Base-by-base conservation (phyloP, 2,797 vertebrate genomes). In the Gadopsis bispinosus region DNA sequence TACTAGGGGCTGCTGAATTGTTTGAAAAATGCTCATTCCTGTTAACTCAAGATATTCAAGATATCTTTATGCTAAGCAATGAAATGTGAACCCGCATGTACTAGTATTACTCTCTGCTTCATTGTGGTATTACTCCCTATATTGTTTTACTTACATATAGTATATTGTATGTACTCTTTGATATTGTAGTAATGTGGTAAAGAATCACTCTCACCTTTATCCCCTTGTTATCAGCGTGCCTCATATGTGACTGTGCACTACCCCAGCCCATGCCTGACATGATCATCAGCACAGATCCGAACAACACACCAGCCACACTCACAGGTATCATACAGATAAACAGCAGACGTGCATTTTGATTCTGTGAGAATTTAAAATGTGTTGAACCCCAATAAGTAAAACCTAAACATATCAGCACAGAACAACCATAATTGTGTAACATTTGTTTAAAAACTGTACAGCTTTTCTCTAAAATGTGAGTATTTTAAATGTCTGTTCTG, bases 221-320 rank as follows among this genome's bases (percentile, higher is more conserved):
- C 35, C 41, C 51, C 90, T 71, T 88, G 54, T 83, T 90, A 87
- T 81, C 83, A 99, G 97, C 83, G n/a, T 96, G 95, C 90, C 91
- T 91, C 81, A 45, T 83, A 65, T 97, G 97, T 88, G 95, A 95
- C 33, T 98, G 96, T 91, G 94, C 82, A 26, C 87, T 72, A 79
- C 75, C 91, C 60, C 87, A 94, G 78, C 90, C 85, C 68, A 92
- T 96, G 91, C 93, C 93, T 33, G 94, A 95, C 83, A 89, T 85
- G 87, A 94, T 94, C 79, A 89, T 92, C 88, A 95, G 88, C 83
- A 76, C 90, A 56, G 89, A 81, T 80, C 35, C 77, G 33, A 91
- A 80, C 79, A 75, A 88, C 84, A 81, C 91, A 73, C 87, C 91
- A 73, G 73, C 90, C 3, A 81, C 92, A 69, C 91, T 94, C 60